Percentiles rank a stretch among this genome's conserved stretches.
Evolutionary conservation across 2,888 invertebrate genomes (phyloP).

Genomic region (Cephus pygmeus): DNA sequence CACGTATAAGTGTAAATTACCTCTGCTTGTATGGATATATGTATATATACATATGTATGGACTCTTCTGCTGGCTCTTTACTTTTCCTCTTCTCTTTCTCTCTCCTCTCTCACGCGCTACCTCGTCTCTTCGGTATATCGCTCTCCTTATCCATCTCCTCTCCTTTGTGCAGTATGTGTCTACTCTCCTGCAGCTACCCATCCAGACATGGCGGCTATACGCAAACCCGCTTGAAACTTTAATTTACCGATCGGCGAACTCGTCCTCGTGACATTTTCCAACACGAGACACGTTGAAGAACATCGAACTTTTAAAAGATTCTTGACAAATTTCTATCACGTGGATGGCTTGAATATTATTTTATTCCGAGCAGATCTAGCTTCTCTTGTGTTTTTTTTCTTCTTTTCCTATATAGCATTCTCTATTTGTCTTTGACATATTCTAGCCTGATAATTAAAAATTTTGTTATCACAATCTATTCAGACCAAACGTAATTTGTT

Average conservation of each 20-base stretch:
- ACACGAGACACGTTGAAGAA: neutral
- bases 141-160: neutral
- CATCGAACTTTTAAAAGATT: neutral
- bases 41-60: neutral
- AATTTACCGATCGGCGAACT: neutral
- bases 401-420: neutral
- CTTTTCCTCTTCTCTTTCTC: neutral
- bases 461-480: constrained; percentile 7
- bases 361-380: no score
- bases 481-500: no score
- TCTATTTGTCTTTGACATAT: constrained; percentile 22
- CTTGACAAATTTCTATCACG: neutral
- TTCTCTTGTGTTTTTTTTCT: no score
- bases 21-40: neutral
- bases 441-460: constrained; percentile 12
- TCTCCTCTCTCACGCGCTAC: neutral
- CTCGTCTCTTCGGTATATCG: neutral
- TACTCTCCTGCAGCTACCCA: neutral
- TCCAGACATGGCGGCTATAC: neutral
- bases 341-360: neutral
- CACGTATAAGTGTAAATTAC: neutral
- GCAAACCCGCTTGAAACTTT: neutral
- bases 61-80: neutral
- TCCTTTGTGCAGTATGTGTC: neutral
- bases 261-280: neutral